Base-by-base conservation (phyloP, 2,797 vertebrate species). In the Rhodeus uyekii region DNA sequence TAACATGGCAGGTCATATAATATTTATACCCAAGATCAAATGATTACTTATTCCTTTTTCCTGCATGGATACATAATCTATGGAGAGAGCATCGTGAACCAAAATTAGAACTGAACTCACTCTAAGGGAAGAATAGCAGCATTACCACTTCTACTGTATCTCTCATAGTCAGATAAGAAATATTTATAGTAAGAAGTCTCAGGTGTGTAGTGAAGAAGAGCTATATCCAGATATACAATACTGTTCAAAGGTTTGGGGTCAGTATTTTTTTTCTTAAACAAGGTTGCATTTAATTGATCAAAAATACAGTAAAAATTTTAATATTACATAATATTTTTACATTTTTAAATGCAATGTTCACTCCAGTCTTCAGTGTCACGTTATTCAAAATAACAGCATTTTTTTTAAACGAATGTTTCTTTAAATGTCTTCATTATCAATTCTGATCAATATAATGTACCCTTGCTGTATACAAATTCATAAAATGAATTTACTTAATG, bases 11-110 rank as follows among this genome's bases (percentile, higher is more conserved):
- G 42, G 38, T 72, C 60, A 73, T 84, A 44, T 67, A 80, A 84
- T 73, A 84, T 84, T 82, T 48, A 86, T 80, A 60, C 63, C 58
- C 48, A 48, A 65, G 71, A 80, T 76, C 58, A 50, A 83, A 50
- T 68, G 14, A 83, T 82, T 78, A 58, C 46, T 69, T 53, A 75
- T 76, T 50, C 12, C 44, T 60, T 72, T 80, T 72, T 32, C 19
- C 50, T 32, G 48, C 53, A 80, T 42, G 29, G 29, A 72, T 71
- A 61, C 27, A 19, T 80, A 48, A 61, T 80, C 27, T 46, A 16
- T 9, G 5, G 3, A 44, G 67, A 79, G 55, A 36, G 38, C 24
- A 44, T 72, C 67, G 46, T 9, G 29, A 55, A 72, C 53, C 22
- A 48, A 48, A 61, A 80, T 72, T 72, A 72, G 55, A 80, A 48